A percentile compares a stretch with the other conserved stretches of the same genome.
Evolutionary conservation across 2,113 vertebrate genomes (phyloP).

Genomic region (Rhinoderma darwinii): DNA sequence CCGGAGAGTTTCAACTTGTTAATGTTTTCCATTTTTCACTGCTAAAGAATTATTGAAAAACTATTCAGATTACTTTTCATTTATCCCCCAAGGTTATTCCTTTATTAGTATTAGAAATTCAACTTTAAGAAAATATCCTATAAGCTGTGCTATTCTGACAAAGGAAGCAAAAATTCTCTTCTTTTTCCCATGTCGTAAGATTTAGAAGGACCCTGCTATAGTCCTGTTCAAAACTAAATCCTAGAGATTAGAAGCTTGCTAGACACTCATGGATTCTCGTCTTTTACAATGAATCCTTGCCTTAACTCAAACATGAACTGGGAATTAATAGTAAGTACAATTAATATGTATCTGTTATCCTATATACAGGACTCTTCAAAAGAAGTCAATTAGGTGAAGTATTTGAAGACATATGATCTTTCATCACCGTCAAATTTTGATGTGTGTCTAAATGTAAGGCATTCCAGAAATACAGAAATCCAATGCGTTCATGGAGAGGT

Average conservation of each 20-base stretch:
- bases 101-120: slow-evolving; percentile 24
- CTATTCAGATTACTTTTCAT: neutral
- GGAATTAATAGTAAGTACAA: slow-evolving; percentile 26
- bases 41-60: slow-evolving; percentile 38
- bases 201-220: neutral
- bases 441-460: neutral
- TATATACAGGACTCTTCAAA: neutral
- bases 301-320: slow-evolving; percentile 24
- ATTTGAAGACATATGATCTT: neutral
- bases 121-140: slow-evolving; percentile 37
- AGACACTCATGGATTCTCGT: neutral
- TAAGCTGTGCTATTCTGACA: slow-evolving; percentile 20
- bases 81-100: slow-evolving; percentile 30
- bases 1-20: neutral
- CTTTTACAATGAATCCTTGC: neutral
- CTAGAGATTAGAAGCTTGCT: slow-evolving; percentile 42
- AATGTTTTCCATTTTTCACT: slow-evolving; percentile 2
- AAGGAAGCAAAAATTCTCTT: slow-evolving; percentile 40
- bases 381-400: neutral
- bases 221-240: slow-evolving; percentile 45
- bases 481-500: neutral
- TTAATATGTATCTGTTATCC: slow-evolving; percentile 31
- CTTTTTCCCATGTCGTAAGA: neutral
- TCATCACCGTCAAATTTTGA: neutral
- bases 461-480: neutral